phyloP scores from a whole-genome alignment of 2,797 vertebrate genomes.

The Falco rusticolus region DNA sequence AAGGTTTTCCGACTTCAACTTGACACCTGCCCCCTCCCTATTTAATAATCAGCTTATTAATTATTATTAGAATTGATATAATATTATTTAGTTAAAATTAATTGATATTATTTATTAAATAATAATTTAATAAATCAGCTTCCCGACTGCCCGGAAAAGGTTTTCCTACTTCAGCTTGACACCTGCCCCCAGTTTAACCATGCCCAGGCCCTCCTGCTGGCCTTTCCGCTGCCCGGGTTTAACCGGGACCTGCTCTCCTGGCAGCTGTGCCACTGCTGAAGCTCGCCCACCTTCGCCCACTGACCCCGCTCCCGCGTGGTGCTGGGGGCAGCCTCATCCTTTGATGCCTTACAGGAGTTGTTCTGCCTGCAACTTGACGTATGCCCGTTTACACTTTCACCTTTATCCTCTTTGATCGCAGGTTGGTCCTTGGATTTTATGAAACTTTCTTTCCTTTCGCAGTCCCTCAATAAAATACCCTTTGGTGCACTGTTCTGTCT shows the following conservation, averaged over 20 bases:
- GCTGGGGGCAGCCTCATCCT: fast-evolving
- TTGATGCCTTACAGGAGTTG: background rate
- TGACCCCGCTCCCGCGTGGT: background rate
- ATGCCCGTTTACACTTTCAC: background rate
- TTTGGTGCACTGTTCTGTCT: background rate
- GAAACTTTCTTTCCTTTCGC: background rate
- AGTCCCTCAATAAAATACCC: background rate
- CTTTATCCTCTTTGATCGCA: background rate
- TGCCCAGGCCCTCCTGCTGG: background rate
- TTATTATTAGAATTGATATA: too few relatives aligned
- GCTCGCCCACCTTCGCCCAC: fast-evolving
- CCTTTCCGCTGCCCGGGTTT: background rate
- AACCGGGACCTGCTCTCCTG: background rate
- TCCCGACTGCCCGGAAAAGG: too few relatives aligned
- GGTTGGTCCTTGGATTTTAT: background rate
- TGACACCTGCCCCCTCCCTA: too few relatives aligned
- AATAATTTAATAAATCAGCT: too few relatives aligned
- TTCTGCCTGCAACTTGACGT: background rate
- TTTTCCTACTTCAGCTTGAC: background rate
- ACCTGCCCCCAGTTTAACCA: background rate
- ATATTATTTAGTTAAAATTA: too few relatives aligned
- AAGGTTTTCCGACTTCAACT: too few relatives aligned
- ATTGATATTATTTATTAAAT: too few relatives aligned
- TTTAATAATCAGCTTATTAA: too few relatives aligned
- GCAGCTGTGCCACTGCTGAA: background rate